Percentiles rank a stretch among this genome's conserved stretches.
phyloP scores from a whole-genome alignment of 2,888 invertebrate species.

The Thysanoteuthis rhombus region DNA sequence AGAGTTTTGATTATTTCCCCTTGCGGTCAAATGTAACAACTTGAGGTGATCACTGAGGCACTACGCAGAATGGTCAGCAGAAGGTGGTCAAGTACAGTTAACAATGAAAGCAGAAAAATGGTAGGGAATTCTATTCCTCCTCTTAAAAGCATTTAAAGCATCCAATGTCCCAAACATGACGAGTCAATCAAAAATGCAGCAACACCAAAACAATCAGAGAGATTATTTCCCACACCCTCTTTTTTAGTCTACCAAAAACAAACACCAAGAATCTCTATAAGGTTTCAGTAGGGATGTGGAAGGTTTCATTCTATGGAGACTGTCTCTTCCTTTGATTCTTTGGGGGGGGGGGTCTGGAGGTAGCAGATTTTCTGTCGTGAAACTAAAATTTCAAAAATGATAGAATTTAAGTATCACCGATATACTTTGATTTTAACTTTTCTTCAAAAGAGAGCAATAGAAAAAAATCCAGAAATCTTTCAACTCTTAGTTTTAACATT shows the following conservation, averaged over 20 bases:
- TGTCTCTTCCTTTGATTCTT: background rate
- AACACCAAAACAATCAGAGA: background rate
- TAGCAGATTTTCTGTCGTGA: background rate
- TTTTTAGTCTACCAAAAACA: background rate
- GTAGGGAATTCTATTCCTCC: no score
- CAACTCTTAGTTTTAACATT: no score
- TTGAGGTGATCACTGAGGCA: no score
- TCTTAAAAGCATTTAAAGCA: no score
- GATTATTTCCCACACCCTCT: background rate
- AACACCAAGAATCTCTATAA: background rate
- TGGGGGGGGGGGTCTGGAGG: background rate
- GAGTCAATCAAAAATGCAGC: no score
- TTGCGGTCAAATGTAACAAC: no score
- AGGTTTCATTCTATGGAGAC: background rate
- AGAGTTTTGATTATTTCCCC: no score
- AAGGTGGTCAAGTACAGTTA: no score
- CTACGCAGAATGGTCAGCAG: no score
- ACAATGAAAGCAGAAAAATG: no score
- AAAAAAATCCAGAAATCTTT: no score
- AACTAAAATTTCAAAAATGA: background rate
- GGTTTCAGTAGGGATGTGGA: background rate
- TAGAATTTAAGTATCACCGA: background rate
- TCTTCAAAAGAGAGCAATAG: background rate
- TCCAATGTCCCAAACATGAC: no score
- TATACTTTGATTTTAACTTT: background rate